phyloP scores from a whole-genome alignment of 2,888 invertebrate species.

The Drosophila nigricruria region DNA sequence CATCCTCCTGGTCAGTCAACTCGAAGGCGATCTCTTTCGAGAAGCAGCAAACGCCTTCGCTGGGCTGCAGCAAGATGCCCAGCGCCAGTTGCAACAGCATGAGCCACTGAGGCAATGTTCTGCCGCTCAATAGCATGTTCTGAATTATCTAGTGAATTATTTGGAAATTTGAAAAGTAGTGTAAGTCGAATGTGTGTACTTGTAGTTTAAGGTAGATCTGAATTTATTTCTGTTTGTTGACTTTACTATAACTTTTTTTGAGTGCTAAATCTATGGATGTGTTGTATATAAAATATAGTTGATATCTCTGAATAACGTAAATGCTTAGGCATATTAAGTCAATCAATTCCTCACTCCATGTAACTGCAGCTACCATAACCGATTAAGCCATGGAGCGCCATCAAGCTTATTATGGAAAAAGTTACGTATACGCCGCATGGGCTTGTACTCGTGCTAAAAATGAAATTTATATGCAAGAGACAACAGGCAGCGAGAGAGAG shows the following conservation, averaged over 20 bases:
- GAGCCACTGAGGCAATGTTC: not conserved
- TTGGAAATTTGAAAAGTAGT: not conserved
- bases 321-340: not conserved
- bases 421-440: conserved; percentile 61
- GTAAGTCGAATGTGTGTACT: not conserved
- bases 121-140: too few relatives aligned
- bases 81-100: not conserved
- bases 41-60: conserved; percentile 21
- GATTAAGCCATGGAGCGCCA: not conserved
- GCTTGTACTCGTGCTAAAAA: conserved; percentile 56
- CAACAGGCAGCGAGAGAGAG: not conserved
- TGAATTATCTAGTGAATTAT: too few relatives aligned
- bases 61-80: not conserved
- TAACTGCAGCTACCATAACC: conserved; percentile 1
- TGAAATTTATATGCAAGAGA: conserved; percentile 62
- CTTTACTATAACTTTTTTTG: not conserved
- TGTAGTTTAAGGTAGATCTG: not conserved
- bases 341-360: not conserved
- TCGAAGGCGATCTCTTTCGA: conserved; percentile 21
- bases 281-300: not conserved
- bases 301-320: not conserved
- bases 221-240: not conserved
- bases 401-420: conserved; percentile 36
- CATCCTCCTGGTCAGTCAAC: conserved; percentile 13
- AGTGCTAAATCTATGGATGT: not conserved